phyloP scores from a whole-genome alignment of 2,888 invertebrate species.

The Eupithecia subumbrata region DNA sequence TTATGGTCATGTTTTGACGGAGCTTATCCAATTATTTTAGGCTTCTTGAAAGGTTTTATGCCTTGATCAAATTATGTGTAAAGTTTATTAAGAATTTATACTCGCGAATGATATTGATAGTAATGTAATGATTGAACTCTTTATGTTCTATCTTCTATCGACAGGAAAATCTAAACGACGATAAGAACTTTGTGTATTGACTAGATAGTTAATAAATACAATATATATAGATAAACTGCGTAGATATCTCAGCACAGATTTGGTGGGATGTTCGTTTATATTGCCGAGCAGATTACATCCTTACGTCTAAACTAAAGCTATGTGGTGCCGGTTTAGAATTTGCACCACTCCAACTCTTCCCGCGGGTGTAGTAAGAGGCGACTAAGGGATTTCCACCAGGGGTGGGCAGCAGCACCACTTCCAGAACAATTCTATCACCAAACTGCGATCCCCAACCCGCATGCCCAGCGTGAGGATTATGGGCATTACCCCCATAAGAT shows the following conservation, averaged over 20 bases:
- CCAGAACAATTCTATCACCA: too few species aligned
- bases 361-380: too few species aligned
- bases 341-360: too few species aligned
- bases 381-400: too few species aligned
- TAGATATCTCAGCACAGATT: not conserved
- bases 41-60: conserved; percentile 18
- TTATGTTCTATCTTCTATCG: not conserved
- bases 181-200: not conserved
- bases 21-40: conserved; percentile 16
- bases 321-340: too few species aligned
- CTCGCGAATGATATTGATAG: not conserved
- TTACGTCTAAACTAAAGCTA: not conserved
- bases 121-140: not conserved
- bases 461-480: too few species aligned
- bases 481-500: too few species aligned
- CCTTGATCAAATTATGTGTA: conserved; percentile 20
- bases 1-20: conserved; percentile 24
- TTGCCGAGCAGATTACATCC: not conserved
- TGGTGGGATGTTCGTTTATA: not conserved
- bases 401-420: too few species aligned
- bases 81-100: not conserved
- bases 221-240: not conserved
- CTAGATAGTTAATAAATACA: not conserved
- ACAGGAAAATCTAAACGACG: not conserved
- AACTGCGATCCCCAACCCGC: too few species aligned